phyloP scores from a whole-genome alignment of 2,888 invertebrate genomes.

The Melanostoma mellinum region DNA sequence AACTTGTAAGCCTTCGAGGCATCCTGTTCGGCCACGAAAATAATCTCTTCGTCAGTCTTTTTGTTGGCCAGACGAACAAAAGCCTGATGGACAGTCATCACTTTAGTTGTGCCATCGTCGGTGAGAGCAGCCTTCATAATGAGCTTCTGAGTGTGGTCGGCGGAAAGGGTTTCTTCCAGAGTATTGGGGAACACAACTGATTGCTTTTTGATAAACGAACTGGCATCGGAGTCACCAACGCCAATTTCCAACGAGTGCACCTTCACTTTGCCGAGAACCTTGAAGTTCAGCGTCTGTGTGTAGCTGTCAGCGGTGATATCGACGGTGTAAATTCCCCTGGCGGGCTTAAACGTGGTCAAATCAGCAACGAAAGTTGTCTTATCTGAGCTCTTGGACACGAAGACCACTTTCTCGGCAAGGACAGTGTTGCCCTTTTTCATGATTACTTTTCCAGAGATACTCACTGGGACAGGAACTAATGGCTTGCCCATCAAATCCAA shows the following conservation, averaged over 20 bases:
- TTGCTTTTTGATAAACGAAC: slow-evolving; percentile 89
- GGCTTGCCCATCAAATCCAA: slow-evolving; percentile 90
- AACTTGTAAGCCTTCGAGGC: slow-evolving; percentile 91
- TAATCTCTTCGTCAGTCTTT: slow-evolving; percentile 89
- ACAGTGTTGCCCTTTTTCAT: slow-evolving; percentile 85
- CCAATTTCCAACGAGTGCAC: slow-evolving; percentile 92
- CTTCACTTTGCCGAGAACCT: slow-evolving; percentile 89
- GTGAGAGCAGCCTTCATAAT: slow-evolving; percentile 90
- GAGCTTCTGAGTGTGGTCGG: slow-evolving; percentile 95
- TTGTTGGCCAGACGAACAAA: slow-evolving; percentile 90
- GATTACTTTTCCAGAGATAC: slow-evolving; percentile 77
- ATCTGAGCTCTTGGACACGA: slow-evolving; percentile 87
- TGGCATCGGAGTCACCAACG: slow-evolving; percentile 94
- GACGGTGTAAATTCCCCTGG: slow-evolving; percentile 93
- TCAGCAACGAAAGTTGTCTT: slow-evolving; percentile 90
- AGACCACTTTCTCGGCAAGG: slow-evolving; percentile 83
- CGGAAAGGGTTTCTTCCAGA: slow-evolving; percentile 87
- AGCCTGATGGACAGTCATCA: slow-evolving; percentile 92
- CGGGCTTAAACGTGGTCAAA: slow-evolving; percentile 89
- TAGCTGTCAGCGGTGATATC: slow-evolving; percentile 88
- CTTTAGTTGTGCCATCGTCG: slow-evolving; percentile 86
- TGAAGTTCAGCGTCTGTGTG: slow-evolving; percentile 85
- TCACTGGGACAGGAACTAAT: slow-evolving; percentile 81
- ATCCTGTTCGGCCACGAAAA: slow-evolving; percentile 96
- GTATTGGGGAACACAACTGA: slow-evolving; percentile 90